Base-by-base conservation (phyloP, 2,797 vertebrate genomes). In the Schizothorax lantsangensis region DNA sequence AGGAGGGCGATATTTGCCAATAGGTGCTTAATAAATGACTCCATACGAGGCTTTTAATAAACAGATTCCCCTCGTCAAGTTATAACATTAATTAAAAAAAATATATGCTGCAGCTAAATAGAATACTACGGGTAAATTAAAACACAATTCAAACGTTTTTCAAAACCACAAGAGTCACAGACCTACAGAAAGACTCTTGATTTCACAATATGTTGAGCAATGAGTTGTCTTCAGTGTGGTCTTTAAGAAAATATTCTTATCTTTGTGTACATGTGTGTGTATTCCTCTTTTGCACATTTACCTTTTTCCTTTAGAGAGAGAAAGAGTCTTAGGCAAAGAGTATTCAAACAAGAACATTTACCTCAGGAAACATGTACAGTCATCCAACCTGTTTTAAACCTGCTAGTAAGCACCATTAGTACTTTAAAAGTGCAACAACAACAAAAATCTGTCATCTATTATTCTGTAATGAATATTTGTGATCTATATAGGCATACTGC, bases 1-100 rank as follows among this genome's bases (percentile, higher is more conserved):
- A 85, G 26, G 84, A 45, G 77, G 84, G 84, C 84, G 68, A 62
- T 62, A 38, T 69, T 71, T 79, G 47, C 21, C 66, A 40, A 43
- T 17, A 40, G 10, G 71, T 45, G 6, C 38, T 68, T 8, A 15
- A 69, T 3, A 21, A 38, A 71, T 19, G 7, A 79, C 23, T 78
- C 5, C 19, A 33, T 38, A 12, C 2, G n/a, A 62, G 36, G 77
- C 23, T 69, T 69, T 69, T 2, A 21, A 21, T 38, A 21, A 4
- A 69, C n/a, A 75, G 15, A 75, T 33, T 19, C 14, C 14, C 4
- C 0, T 17, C 26, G 1, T 62, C n/a, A 45, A 45, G 59, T 12
- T 79, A 43, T 59, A 43, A 30, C 19, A 17, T 43, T 40, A 5
- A 26, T 17, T 3, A 0, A 1, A 59, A 59, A 5, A 57, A 23